phyloP scores from a whole-genome alignment of 35 echinoderm and acorn worm species.

The Nesometra sesokonis region DNA sequence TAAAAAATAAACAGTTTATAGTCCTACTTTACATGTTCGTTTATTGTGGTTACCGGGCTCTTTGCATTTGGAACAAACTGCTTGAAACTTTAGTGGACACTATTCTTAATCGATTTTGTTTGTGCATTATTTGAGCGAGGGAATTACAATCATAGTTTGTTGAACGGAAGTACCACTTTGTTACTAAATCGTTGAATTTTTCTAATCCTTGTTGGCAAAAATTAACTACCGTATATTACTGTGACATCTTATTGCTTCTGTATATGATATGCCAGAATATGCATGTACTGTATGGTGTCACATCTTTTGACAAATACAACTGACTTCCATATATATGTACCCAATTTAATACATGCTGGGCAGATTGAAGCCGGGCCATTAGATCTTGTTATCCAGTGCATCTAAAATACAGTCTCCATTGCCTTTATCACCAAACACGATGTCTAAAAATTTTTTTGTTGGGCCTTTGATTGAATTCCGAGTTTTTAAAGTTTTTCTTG shows the following conservation, averaged over 20 bases:
- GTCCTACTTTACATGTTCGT: no score
- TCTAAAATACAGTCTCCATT: no score
- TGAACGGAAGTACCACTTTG: slow-evolving; percentile 21
- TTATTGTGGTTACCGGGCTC: background rate
- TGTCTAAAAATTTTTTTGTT: no score
- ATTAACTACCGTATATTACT: slow-evolving; percentile 24
- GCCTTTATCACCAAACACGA: no score
- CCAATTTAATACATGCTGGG: slow-evolving; percentile 21
- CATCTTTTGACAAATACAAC: slow-evolving; percentile 54
- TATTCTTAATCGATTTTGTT: slow-evolving; percentile 12
- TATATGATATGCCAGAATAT: slow-evolving; percentile 55
- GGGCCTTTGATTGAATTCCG: background rate
- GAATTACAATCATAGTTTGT: slow-evolving; percentile 17
- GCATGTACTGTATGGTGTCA: slow-evolving; percentile 72
- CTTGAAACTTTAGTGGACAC: background rate
- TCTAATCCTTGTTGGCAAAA: slow-evolving; percentile 39
- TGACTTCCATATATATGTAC: slow-evolving; percentile 9
- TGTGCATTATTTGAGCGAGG: slow-evolving; percentile 12
- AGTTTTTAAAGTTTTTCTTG: background rate
- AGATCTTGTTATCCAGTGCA: background rate
- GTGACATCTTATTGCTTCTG: slow-evolving; percentile 38
- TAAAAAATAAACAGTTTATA: no score
- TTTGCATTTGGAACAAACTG: slow-evolving; percentile 6
- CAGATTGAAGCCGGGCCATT: background rate
- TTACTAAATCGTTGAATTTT: slow-evolving; percentile 19